Evolutionary conservation across 2,113 vertebrate genomes (phyloP), one percentile per base, ranked within the genome.

Genomic region (Crotophaga sulcirostris): DNA sequence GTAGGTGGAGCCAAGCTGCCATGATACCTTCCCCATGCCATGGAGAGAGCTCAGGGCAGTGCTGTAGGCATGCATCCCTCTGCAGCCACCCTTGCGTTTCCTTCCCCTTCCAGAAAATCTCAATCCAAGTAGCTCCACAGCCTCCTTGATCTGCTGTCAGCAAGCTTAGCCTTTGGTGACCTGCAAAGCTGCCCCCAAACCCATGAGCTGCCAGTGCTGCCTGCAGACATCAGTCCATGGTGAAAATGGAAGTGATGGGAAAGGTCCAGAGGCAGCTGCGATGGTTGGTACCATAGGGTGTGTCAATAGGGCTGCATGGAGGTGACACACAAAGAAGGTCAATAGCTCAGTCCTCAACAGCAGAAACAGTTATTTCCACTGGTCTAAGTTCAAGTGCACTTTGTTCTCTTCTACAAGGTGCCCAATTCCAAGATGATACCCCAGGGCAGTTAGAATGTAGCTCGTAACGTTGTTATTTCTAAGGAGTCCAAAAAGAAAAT

Each of bases 11-110:
- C 21, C 51, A 67, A 62, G 33, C 2, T 47, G 72, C 28, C 3
- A 2, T 12, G 31, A 16, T 4, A 2, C 8, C 29, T 4, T 5
- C n/a, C 21, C 54, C 11, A 0, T 0, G 15, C 7, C 60, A 42
- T 0, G 4, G 47, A 17, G 18, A 11, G 38, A 26, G 10, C 19
- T 24, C 47, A 44, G 28, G 51, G 34, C 9, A n/a, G 12, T 6
- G 6, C 18, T 54, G 19, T 15, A 20, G 44, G 36, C 2, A 0
- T 0, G 0, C 6, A 14, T 31, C 31, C 6, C 15, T 33, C 59
- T 51, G 7, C 31, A 21, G 9, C 6, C 73, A 49, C 8, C 67
- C 33, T 58, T 7, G 28, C 6, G 2, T 7, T 19, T 2, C 0
- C 6, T 81, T 16, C 49, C 45, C 12, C 8, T 52, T 16, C 47